Conservation (phyloP, 2,113 vertebrate species). For the Malaclemys terrapin region DNA sequence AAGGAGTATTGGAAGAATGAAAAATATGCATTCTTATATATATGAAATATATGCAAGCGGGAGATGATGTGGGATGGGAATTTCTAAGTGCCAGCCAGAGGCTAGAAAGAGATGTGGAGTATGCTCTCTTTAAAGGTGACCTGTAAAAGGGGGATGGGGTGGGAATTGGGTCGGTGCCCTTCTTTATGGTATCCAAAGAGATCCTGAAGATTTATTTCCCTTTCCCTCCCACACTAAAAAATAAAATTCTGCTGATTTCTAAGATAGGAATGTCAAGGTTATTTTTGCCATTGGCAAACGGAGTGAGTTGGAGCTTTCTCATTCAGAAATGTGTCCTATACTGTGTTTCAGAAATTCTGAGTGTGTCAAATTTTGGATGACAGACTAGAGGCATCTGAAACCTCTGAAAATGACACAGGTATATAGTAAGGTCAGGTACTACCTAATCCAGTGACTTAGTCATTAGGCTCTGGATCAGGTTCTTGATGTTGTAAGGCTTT, state of each 20-base stretch:
- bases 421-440: conserved; percentile 17
- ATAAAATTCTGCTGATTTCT: background rate
- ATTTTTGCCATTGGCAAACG: background rate
- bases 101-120: background rate
- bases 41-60: background rate
- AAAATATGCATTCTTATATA: background rate
- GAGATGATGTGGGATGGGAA: conserved; percentile 18
- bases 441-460: background rate
- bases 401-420: background rate
- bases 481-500: background rate
- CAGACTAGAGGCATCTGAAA: background rate
- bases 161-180: fast-evolving
- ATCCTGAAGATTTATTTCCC: background rate
- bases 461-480: background rate
- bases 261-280: background rate
- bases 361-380: background rate
- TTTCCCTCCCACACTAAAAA: background rate
- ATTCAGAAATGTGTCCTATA: background rate
- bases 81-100: background rate
- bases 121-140: background rate
- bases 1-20: background rate
- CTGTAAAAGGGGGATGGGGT: background rate
- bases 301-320: background rate
- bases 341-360: background rate
- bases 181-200: background rate